These are phyloP conservation scores for Molorchus minor DNA, from an alignment of 2,888 invertebrate species.

Conservation along the genomic window DNA sequence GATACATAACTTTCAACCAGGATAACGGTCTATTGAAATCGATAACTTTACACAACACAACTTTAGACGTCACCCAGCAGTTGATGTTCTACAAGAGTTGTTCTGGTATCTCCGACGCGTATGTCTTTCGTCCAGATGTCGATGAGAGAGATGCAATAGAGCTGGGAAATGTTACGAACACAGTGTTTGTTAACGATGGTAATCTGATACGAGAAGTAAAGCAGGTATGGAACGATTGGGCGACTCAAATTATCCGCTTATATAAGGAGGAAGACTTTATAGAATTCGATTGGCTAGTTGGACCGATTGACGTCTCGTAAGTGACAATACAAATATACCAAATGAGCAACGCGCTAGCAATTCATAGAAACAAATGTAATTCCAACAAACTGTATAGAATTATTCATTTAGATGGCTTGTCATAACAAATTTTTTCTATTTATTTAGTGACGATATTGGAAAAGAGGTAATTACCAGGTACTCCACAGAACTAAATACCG, in stretches of 20 bases:
- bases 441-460: background rate
- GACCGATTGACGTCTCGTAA: constrained; percentile 62
- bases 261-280: constrained; percentile 65
- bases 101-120: background rate
- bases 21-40: constrained; percentile 18
- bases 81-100: constrained; percentile 16
- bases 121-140: constrained; percentile 13
- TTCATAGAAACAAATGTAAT: no score
- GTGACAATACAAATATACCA: no score
- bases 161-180: constrained; percentile 55
- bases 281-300: constrained; percentile 62
- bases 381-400: no score
- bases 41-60: constrained; percentile 19
- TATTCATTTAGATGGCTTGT: no score
- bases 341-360: no score
- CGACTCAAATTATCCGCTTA: constrained; percentile 73
- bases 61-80: constrained; percentile 12
- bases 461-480: constrained; percentile 66
- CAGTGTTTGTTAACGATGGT: constrained; percentile 68
- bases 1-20: constrained; percentile 15
- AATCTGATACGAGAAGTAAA: constrained; percentile 68
- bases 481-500: constrained; percentile 70
- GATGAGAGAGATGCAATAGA: background rate
- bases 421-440: no score
- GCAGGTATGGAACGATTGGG: constrained; percentile 72